Conservation (phyloP, 2,888 invertebrate species). For the Drosophila hamatofila region DNA sequence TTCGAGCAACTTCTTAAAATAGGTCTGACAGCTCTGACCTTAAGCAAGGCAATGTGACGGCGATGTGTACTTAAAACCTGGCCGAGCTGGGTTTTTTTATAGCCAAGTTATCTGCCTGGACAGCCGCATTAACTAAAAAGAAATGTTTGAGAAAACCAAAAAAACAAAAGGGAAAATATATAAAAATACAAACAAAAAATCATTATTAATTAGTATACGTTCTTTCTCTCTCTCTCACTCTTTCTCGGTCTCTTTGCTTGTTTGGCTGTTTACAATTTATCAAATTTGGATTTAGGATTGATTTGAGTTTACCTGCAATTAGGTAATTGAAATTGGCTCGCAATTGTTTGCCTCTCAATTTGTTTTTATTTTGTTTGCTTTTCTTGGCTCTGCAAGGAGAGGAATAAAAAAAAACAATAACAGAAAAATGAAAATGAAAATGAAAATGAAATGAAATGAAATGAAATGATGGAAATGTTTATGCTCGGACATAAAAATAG, state of each 20-base stretch:
- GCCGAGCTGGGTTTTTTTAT: background rate
- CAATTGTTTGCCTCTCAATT: constrained; percentile 18
- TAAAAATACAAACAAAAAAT: constrained; percentile 6
- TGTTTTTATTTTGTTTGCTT: constrained; percentile 21
- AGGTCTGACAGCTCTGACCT: constrained; percentile 11
- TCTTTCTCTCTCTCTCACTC: background rate
- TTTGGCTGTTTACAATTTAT: constrained; percentile 52
- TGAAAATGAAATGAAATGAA: constrained; percentile 3
- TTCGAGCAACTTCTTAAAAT: background rate
- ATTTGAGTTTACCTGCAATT: constrained; percentile 45
- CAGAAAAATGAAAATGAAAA: constrained; percentile 12
- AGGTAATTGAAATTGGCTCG: constrained; percentile 49
- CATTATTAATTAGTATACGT: constrained; percentile 22
- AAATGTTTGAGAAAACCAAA: background rate
- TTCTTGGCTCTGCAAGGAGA: background rate
- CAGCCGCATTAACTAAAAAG: background rate
- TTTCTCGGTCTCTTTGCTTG: background rate
- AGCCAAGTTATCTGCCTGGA: background rate
- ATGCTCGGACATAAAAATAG: constrained; percentile 49
- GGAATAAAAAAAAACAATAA: constrained; percentile 10
- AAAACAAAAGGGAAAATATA: background rate
- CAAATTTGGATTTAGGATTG: constrained; percentile 48
- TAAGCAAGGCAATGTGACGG: background rate
- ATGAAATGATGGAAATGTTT: constrained; percentile 54
- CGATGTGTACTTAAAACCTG: background rate